Evolutionary conservation across 1,140 invertebrate species (phyloP), one percentile per base, ranked within the genome.

Genomic region (Rhagoletis zephyria): DNA sequence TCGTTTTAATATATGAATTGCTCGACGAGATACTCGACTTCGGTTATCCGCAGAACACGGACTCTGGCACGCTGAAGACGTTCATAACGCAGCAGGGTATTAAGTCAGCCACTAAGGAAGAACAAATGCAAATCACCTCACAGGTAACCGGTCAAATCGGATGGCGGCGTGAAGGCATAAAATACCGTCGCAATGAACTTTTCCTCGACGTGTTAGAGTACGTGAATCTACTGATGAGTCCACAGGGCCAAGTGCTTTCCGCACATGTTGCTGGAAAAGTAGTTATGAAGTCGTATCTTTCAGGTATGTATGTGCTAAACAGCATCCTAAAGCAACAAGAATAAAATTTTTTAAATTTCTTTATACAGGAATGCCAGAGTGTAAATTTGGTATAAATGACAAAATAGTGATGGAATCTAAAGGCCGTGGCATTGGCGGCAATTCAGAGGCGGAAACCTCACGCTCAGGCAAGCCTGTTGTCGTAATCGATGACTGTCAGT

Each of bases 371-470:
- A 99, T 99, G 99, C 99, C 99, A 0, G 99, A 99, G 93, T 99
- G 99, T 94, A 99, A 99, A 94, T 99, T 99, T 94, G 99, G 99
- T 16, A 99, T 99, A 90, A 99, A 99, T 92, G 99, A 99, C 92
- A 99, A 99, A 94, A 97, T 99, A 87, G 97, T 99, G 0, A 99
- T 99, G 97, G 99, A 99, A 90, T 97, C 97, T 0, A 99, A 99
- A 93, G 97, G 98, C 5, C 96, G 91, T 89, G 94, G 94, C 9
- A 94, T 95, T 3, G 94, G 96, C 63, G 95, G 95, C 10, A 95
- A 95, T 67, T 95, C 95, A 87, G 98, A 99, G 93, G 95, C 95
- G 88, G 98, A 99, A 90, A 95, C 97, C 19, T 96, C 96, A 10
- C 95, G 97, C 87, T 97, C 97, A 48, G 97, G 97, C 65, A 98